Base-by-base conservation (phyloP, 2,888 invertebrate species). In the Papilio elwesi region DNA sequence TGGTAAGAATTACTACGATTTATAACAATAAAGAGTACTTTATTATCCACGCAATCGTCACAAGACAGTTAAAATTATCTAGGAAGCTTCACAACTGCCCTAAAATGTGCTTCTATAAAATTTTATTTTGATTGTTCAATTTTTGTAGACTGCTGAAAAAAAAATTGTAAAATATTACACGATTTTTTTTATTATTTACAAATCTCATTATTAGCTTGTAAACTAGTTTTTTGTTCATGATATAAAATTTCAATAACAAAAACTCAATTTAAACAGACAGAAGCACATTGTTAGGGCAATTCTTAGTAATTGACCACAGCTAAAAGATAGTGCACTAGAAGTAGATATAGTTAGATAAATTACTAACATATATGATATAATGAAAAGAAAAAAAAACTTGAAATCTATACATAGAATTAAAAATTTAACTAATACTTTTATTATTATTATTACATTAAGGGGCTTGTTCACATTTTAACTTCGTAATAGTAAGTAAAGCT, bases 381-480 rank as follows among this genome's bases (percentile, higher is more conserved):
- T 85, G 80, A 76, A 87, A 85, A 80, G 76, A 74, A 80, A 87
- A 26, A 86, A 90, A 90, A 89, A 87, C 90, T 92, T 92, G 88
- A 92, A 93, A 91, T 92, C 91, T 92, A 93, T 92, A 90, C 88
- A 92, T 93, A 93, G 92, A 89, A 92, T 90, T 91, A 86, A 91
- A 93, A 92, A 87, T 91, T 91, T 90, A 92, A 90, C 88, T 92
- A 92, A 91, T 92, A 92, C 91, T 91, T 93, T 92, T 91, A 92
- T 92, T 92, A 92, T 89, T 78, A 89, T 90, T 85, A 89, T 68
- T 68, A 71, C 67, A 87, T 84, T 93, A 93, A 92, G 91, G 91
- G 82, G 93, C 93, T 93, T 93, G 92, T 93, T 93, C 93, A 93
- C 91, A 88, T 93, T 93, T 93, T 92, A 92, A 90, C 92, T 92